These are phyloP conservation scores for Anhinga anhinga DNA, from an alignment of 2,113 vertebrate genomes.

Conservation along the genomic window DNA sequence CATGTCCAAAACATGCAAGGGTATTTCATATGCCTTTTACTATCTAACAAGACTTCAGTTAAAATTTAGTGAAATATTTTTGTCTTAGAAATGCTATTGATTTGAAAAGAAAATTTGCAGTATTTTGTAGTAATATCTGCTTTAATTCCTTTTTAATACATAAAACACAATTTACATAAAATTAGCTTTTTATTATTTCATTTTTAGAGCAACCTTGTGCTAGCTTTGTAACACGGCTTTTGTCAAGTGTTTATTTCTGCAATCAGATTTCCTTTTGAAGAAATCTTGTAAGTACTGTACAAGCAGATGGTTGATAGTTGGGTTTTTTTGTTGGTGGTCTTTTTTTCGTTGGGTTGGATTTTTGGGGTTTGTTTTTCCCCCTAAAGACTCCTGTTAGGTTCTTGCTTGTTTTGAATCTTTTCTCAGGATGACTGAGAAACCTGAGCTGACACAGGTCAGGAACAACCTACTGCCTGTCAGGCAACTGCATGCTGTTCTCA, in stretches of 20 bases:
- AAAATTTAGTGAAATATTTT: background rate
- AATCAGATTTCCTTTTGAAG: background rate
- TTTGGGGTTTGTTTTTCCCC: no score
- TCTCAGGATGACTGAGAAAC: background rate
- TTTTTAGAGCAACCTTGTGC: background rate
- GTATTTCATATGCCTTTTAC: background rate
- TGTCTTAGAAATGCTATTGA: background rate
- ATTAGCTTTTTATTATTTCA: background rate
- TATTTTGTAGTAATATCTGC: background rate
- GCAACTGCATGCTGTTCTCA: background rate
- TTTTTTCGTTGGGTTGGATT: background rate
- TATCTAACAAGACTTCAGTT: background rate
- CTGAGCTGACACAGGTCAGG: background rate
- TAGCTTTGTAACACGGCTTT: background rate
- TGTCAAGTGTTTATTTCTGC: background rate
- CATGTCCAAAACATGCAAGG: background rate
- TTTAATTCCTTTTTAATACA: background rate
- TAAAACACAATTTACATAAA: background rate
- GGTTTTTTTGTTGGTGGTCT: background rate
- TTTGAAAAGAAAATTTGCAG: background rate
- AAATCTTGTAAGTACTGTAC: background rate
- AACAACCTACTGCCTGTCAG: background rate
- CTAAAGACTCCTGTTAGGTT: background rate
- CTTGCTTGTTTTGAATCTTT: background rate
- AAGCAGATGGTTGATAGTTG: background rate